These are phyloP conservation scores for Fregata magnificens DNA, from an alignment of 2,113 vertebrate genomes.

Conservation along the genomic window DNA sequence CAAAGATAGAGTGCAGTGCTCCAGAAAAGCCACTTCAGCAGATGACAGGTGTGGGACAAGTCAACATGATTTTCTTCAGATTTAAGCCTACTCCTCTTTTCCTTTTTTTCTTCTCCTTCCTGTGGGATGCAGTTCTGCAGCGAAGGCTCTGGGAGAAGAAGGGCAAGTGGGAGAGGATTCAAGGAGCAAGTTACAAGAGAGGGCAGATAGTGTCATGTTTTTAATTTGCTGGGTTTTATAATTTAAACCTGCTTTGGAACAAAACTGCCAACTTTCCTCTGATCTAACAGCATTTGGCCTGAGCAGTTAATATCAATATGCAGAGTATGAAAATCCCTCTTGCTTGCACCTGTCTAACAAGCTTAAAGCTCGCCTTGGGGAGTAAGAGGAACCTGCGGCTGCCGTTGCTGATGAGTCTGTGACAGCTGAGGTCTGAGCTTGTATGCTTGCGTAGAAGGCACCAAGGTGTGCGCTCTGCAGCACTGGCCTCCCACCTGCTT, in stretches of 20 bases:
- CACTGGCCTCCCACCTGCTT: neutral
- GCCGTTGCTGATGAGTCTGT: neutral
- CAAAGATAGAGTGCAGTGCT: constrained; percentile 63
- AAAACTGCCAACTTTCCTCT: constrained; percentile 13
- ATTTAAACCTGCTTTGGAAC: constrained; percentile 51
- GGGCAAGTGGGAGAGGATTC: constrained; percentile 29
- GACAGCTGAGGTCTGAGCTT: constrained; percentile 1
- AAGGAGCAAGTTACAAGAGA: constrained; percentile 31
- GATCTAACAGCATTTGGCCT: constrained; percentile 31
- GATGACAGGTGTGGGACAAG: constrained; percentile 57
- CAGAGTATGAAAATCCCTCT: constrained; percentile 39
- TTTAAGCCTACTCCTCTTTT: constrained; percentile 49
- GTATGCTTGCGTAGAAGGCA: neutral
- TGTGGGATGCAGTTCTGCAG: neutral
- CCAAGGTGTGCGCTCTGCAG: neutral
- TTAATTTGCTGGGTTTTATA: constrained; percentile 48
- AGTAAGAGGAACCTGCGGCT: constrained; percentile 2
- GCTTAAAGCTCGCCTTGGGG: constrained; percentile 24
- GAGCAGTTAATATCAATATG: constrained; percentile 45
- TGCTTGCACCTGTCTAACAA: constrained; percentile 40
- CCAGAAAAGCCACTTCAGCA: constrained; percentile 62
- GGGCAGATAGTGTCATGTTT: constrained; percentile 18
- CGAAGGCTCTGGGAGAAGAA: neutral
- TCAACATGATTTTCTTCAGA: constrained; percentile 52
- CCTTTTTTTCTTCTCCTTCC: neutral